phyloP scores from a whole-genome alignment of 2,888 invertebrate species.

The Leptopilina syphax region DNA sequence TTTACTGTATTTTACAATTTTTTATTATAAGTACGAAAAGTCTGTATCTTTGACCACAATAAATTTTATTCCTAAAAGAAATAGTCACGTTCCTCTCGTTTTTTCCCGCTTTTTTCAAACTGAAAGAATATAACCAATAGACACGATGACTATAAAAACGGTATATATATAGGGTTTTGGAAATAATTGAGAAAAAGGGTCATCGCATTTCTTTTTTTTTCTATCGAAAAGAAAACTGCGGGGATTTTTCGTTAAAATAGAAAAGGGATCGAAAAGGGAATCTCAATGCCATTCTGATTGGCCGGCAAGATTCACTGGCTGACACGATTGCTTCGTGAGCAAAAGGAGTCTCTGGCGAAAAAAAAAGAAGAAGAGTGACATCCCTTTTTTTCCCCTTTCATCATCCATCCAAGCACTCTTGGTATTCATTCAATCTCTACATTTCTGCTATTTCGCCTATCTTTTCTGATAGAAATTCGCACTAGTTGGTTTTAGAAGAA shows the following conservation, averaged over 20 bases:
- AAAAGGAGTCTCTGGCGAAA: slow-evolving; percentile 50
- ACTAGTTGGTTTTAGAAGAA: slow-evolving; percentile 53
- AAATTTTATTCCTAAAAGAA: too few relatives aligned
- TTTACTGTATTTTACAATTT: too few relatives aligned
- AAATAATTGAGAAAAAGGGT: too few relatives aligned
- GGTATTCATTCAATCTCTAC: slow-evolving; percentile 40
- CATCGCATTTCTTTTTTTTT: slow-evolving; percentile 20
- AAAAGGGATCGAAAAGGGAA: slow-evolving; percentile 8
- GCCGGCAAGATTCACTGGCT: slow-evolving; percentile 61
- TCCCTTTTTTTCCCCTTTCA: background rate
- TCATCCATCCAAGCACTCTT: slow-evolving; percentile 18
- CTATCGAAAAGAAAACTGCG: background rate
- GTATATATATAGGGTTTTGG: too few relatives aligned
- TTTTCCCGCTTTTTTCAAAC: too few relatives aligned
- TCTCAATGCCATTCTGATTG: slow-evolving; percentile 65
- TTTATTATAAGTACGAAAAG: too few relatives aligned
- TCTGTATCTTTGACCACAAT: too few relatives aligned
- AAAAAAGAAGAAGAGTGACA: background rate
- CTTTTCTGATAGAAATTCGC: slow-evolving; percentile 50
- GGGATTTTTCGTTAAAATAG: slow-evolving; percentile 1
- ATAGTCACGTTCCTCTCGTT: too few relatives aligned
- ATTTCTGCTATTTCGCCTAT: slow-evolving; percentile 43
- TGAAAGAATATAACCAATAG: too few relatives aligned
- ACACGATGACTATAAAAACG: too few relatives aligned
- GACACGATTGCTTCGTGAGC: slow-evolving; percentile 61